Conservation (phyloP, 2,113 vertebrate species). For the Uria lomvia region DNA sequence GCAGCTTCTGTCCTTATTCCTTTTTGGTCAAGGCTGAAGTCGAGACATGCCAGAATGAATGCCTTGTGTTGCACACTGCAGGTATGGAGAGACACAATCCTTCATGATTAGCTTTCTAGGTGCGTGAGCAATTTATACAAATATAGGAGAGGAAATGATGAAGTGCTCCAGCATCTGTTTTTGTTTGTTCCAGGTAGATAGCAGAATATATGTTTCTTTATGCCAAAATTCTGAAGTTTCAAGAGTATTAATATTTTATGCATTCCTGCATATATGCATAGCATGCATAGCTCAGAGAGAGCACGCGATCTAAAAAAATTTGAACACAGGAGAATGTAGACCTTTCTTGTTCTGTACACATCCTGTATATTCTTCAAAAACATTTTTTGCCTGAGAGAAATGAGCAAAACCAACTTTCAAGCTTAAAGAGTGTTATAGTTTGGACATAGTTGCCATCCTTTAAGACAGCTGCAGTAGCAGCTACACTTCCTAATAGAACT, state of each 20-base stretch:
- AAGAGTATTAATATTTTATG: neutral
- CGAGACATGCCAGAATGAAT: neutral
- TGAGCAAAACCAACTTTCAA: neutral
- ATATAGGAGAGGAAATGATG: neutral
- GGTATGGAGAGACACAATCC: neutral
- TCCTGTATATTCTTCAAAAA: neutral
- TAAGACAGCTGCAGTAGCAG: neutral
- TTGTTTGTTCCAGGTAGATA: neutral
- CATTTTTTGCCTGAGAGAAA: neutral
- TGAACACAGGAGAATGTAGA: neutral
- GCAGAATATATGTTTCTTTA: neutral
- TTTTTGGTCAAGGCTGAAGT: neutral
- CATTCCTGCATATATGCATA: neutral
- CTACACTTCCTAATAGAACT: neutral
- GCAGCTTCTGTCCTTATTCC: neutral
- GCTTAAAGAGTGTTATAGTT: neutral
- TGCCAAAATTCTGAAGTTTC: neutral
- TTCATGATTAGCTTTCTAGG: rapidly evolving
- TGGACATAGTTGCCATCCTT: neutral
- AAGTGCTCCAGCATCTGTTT: neutral
- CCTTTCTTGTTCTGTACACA: neutral
- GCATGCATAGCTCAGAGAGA: neutral
- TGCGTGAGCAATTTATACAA: neutral
- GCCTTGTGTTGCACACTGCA: neutral
- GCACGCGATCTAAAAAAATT: neutral